These are phyloP conservation scores for Synodontis membranacea DNA, from an alignment of 2,113 vertebrate species.

Conservation along the genomic window DNA sequence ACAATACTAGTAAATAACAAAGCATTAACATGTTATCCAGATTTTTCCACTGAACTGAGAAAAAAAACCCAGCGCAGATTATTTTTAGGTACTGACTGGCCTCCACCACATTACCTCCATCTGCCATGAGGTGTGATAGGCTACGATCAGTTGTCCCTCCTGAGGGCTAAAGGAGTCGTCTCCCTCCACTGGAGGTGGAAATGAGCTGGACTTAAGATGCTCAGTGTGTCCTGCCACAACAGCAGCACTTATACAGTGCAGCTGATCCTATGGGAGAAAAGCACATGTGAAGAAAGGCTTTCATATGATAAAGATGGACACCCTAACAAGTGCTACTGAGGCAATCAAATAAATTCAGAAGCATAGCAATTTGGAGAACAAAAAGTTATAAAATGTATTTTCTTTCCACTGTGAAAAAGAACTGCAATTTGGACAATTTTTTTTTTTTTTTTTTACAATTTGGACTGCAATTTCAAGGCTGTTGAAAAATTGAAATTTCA, in stretches of 20 bases:
- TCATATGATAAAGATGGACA: constrained; percentile 1
- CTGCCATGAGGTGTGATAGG: constrained; percentile 63
- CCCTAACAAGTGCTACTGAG: background rate
- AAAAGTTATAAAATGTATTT: background rate
- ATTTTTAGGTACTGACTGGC: constrained; percentile 39
- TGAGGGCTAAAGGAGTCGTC: constrained; percentile 74
- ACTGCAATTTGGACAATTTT: too few relatives aligned
- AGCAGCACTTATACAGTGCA: constrained; percentile 11
- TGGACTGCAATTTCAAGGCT: background rate
- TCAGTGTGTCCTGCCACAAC: constrained; percentile 42
- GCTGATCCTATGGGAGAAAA: background rate
- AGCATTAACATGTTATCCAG: background rate
- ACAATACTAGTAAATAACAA: background rate
- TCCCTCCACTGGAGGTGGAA: constrained; percentile 80
- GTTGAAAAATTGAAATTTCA: background rate
- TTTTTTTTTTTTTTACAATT: too few relatives aligned
- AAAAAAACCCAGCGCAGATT: background rate
- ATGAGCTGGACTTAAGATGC: constrained; percentile 72
- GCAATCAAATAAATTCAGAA: background rate
- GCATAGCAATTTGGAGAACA: background rate
- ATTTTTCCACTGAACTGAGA: background rate
- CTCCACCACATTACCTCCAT: constrained; percentile 58
- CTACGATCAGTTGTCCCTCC: constrained; percentile 73
- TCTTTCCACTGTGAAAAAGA: background rate
- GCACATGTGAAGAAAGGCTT: constrained; percentile 9